Conservation (phyloP, 2,888 invertebrate species). For the Trissolcus brochymenae region DNA sequence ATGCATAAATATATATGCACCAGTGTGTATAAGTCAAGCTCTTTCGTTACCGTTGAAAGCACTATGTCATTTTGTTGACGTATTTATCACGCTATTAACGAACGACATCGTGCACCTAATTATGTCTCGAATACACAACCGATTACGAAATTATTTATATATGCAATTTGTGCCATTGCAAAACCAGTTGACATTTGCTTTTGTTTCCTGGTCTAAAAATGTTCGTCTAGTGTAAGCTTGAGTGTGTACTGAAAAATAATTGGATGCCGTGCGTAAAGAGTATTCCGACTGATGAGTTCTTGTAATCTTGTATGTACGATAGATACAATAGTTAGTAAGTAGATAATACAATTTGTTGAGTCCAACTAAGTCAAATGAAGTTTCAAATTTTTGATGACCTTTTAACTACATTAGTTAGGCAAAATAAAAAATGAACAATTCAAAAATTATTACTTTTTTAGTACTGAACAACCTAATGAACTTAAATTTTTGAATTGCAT, state of each 20-base stretch:
- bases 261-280: too few relatives aligned
- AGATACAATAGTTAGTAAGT: too few relatives aligned
- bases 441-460: too few relatives aligned
- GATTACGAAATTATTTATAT: conserved; percentile 15
- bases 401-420: too few relatives aligned
- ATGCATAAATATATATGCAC: conserved; percentile 22
- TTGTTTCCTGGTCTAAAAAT: not conserved
- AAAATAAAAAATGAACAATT: too few relatives aligned
- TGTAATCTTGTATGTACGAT: too few relatives aligned
- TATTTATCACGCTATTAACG: conserved; percentile 29
- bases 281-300: too few relatives aligned
- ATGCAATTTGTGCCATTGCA: conserved; percentile 2
- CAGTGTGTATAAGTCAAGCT: conserved; percentile 1
- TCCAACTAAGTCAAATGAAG: too few relatives aligned
- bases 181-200: conserved; percentile 8
- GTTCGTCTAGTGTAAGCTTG: not conserved
- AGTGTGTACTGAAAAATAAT: not conserved
- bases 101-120: conserved; percentile 21
- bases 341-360: too few relatives aligned
- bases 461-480: too few relatives aligned
- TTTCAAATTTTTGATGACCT: too few relatives aligned
- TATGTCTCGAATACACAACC: conserved; percentile 8
- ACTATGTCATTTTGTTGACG: conserved; percentile 26
- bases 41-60: conserved; percentile 9
- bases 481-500: too few relatives aligned